Conservation (phyloP, 2,888 invertebrate genomes). For the Pristionchus exspectatus region DNA sequence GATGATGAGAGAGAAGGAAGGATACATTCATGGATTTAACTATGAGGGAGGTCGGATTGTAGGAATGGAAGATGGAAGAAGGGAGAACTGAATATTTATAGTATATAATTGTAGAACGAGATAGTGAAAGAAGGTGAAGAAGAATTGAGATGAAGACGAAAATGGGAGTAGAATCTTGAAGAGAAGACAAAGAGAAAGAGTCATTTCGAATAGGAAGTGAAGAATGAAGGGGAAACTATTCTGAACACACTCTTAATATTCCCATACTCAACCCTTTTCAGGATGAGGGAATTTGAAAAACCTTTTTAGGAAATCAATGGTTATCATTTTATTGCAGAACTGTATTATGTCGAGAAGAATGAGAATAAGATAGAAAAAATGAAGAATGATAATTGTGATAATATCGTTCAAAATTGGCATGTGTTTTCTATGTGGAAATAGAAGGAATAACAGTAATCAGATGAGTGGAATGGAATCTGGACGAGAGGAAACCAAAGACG, state of each 20-base stretch:
- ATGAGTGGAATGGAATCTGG: background rate
- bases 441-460: slow-evolving; percentile 28
- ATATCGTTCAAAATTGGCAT: background rate
- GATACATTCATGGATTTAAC: background rate
- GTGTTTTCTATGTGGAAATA: background rate
- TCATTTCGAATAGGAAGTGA: background rate
- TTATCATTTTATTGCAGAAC: background rate
- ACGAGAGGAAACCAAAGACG: background rate
- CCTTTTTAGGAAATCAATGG: too few species aligned
- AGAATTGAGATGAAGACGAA: background rate
- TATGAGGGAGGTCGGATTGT: background rate
- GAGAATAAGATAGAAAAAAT: background rate
- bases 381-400: background rate
- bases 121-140: background rate
- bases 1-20: background rate
- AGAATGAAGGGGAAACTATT: background rate
- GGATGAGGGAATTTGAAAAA: too few species aligned
- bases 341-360: background rate
- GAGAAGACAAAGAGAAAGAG: background rate
- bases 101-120: too few species aligned
- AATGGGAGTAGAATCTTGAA: background rate
- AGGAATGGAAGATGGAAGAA: background rate
- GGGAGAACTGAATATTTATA: background rate
- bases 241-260: too few species aligned
- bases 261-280: too few species aligned